These are phyloP conservation scores for Hylomyscus alleni DNA, from an alignment of 2,797 vertebrate genomes.

Conservation along the genomic window DNA sequence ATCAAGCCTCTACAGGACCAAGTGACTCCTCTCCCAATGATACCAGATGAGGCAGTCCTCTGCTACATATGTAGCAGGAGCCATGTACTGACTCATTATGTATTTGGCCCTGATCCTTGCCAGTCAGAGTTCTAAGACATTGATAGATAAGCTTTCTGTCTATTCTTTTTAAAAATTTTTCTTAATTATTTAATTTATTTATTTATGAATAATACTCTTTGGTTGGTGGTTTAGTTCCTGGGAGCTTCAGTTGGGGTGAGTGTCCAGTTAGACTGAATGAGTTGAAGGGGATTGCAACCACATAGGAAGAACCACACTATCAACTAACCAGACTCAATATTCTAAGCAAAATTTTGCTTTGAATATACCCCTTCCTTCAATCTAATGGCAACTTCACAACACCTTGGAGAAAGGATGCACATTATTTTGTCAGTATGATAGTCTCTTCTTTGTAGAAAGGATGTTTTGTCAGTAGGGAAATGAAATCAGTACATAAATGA, in stretches of 20 bases:
- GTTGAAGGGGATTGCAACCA: background rate
- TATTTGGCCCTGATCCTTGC: too few relatives aligned
- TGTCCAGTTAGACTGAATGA: background rate
- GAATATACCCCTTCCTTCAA: background rate
- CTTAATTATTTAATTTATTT: too few relatives aligned
- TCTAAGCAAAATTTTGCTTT: background rate
- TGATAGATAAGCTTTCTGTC: background rate
- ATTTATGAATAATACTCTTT: background rate
- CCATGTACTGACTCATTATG: background rate
- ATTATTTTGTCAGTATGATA: background rate
- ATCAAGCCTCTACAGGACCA: background rate
- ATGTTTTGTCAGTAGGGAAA: background rate
- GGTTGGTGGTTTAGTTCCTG: background rate
- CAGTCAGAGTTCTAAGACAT: background rate
- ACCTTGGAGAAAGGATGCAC: background rate
- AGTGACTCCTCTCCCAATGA: background rate
- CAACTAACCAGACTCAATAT: background rate
- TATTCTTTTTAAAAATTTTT: background rate
- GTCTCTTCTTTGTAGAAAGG: background rate
- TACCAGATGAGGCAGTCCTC: background rate
- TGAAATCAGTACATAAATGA: background rate
- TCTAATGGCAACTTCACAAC: background rate
- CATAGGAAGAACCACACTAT: background rate
- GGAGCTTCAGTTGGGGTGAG: accelerated
- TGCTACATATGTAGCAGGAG: background rate